Evolutionary conservation across 2,113 vertebrate species (phyloP).

Genomic region (Amblyopsis rosae): DNA sequence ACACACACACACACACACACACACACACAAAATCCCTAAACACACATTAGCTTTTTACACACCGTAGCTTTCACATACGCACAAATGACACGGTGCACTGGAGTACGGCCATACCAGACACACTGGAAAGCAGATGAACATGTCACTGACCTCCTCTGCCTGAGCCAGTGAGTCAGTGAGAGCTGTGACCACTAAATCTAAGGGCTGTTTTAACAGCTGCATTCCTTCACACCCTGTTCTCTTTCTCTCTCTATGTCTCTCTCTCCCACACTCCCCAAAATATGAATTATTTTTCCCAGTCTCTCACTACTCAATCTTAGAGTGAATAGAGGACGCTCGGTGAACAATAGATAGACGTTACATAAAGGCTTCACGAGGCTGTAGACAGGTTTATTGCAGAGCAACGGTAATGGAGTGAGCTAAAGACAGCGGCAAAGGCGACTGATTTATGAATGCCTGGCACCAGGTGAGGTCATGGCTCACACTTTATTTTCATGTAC

Average conservation of each 20-base stretch:
- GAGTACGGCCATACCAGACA: neutral
- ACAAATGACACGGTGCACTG: conserved; percentile 1
- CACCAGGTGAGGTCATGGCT: conserved; percentile 45
- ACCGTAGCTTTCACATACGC: neutral
- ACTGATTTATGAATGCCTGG: conserved; percentile 43
- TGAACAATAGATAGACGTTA: conserved; percentile 14
- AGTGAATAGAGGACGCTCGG: neutral
- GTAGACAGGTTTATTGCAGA: conserved; percentile 40
- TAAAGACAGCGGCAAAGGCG: conserved; percentile 18
- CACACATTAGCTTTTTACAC: neutral
- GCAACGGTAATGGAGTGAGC: conserved; percentile 15
- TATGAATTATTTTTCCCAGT: neutral
- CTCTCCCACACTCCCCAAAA: neutral
- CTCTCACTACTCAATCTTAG: neutral
- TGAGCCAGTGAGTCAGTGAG: conserved; percentile 62
- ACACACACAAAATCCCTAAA: neutral
- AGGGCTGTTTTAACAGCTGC: conserved; percentile 72
- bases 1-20: neutral
- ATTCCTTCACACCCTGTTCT: conserved; percentile 64
- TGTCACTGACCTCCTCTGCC: conserved; percentile 48
- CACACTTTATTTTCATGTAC: conserved; percentile 38
- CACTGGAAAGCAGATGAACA: conserved; percentile 42
- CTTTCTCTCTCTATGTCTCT: neutral
- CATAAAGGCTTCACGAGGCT: conserved; percentile 32
- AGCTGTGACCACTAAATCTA: conserved; percentile 66